Evolutionary conservation across 1,140 invertebrate genomes (phyloP), one percentile per base, ranked within the genome.

Genomic region (Camponotus floridanus): DNA sequence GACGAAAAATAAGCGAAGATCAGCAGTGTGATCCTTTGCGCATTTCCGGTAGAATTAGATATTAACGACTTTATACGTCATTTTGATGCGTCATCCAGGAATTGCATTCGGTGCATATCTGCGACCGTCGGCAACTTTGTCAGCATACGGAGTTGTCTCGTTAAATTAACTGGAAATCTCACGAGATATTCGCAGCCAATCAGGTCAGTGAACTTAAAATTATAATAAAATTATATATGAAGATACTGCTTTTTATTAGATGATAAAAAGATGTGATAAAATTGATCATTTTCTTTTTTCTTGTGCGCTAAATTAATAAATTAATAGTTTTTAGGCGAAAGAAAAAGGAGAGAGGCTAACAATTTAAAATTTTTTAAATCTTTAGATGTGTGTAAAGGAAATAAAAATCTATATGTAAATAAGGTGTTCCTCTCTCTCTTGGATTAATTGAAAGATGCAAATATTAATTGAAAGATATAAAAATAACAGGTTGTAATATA

Each of bases 41-140:
- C 8, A 13, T 73, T 81, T 81, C 26, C 51, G 26, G 13, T 45
- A 11, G 18, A 33, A 80, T 68, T 68, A 68, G 7, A 73, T 42
- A 62, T 74, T 36, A 74, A 70, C 26, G 79, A 64, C 11, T 59
- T 21, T 74, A 83, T 42, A 83, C 39, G 51, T 55, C 61, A 59
- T 57, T 21, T 42, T 55, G 18, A 59, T 57, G n/a, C 26, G 36
- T 61, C 68, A 61, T 31, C 39, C 4, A 39, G 8, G 62, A 70
- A 83, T 62, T 74, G 79, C 78, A 70, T 21, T 42, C 36, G 51
- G 6, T 42, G 64, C 39, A 61, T 21, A 74, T 74, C 13, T 33
- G 68, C 55, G 15, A 70, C 21, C 64, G 68, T 83, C 57, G 45
- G 68, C 79, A 73, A 45, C 13, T 74, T 83, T 13, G 48, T 18